Evolutionary conservation across 2,888 invertebrate genomes (phyloP), one percentile per base, ranked within the genome.

Genomic region (Agrochola lychnidis): DNA sequence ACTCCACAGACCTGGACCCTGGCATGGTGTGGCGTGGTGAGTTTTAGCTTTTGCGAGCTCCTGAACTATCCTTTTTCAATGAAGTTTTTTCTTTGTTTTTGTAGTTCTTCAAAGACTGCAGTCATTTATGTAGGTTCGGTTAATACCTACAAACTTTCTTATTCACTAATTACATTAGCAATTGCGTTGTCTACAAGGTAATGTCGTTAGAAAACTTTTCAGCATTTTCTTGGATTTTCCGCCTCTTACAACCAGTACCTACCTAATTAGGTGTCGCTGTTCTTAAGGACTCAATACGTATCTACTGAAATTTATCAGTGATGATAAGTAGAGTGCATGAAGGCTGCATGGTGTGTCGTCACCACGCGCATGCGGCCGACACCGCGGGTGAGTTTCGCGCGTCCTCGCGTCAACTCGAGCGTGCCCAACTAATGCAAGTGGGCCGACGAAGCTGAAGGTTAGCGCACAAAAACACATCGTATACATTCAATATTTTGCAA

Each of bases 1-100:
- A 96, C 89, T 92, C 96, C 87, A 90, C 94, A 70, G 96, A 96
- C 89, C 92, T 95, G 93, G 96, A 96, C 88, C 95, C 96, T 79
- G 89, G 95, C 63, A 92, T 95, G 89, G 94, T 96, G 89, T 96
- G 96, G 96, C 94, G 96, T 83, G 96, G 96, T 96, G 90, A 96
- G 96, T 95, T 51, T 56, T 45, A 56, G 59, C 56, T 63, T 53
- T 63, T 53, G 59, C n/a, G 53, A 77, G 45, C 64, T 73, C 36
- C 51, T 53, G 40, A 57, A 71, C 48, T 61, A 75, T 59, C 3
- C 7, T 45, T 61, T 25, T 10, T 22, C 9, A 25, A n/a, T 25
- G 6, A n/a, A 45, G 0, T 36, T 9, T 16, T n/a, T 25, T 40
- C 12, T 36, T 59, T n/a, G 4, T 16, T 1, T 63, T 30, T 51